Base-by-base conservation (phyloP, 2,113 vertebrate genomes). In the Bos indicus region DNA sequence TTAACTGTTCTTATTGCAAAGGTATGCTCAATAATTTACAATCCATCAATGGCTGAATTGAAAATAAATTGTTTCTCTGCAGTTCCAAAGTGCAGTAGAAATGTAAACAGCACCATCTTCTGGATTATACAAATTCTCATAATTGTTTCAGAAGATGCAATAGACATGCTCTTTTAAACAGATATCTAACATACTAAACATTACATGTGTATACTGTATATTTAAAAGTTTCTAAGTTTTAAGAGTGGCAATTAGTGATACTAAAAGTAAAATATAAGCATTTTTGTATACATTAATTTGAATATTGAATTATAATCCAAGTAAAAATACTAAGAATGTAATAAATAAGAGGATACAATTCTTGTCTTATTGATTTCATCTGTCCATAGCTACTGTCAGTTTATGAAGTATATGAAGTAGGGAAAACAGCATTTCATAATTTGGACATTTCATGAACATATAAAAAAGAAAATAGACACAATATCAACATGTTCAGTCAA, bases 41-140 rank as follows among this genome's bases (percentile, higher is more conserved):
- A 89, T 81, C 90, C 96, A 96, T 98, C 98, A 96, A 97, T 96
- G 48, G 43, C 89, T 97, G 95, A 98, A 98, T 81, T 90, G 33
- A 59, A 93, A 98, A 93, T 0, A 97, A 98, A 84, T 97, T 97
- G 7, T 94, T 98, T 98, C 95, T 95, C 90, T 46, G 88, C 30
- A 57, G 60, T 59, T 89, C 26, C 52, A 30, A 78, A 91, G 60
- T 71, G 92, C 33, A 52, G 74, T 98, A 94, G 36, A 97, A 98
- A 99, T 97, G 98, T 97, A 98, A 98, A 98, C 96, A 99, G 98
- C 99, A 98, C 99, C 99, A 99, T 98, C 99, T 99, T 98, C 98
- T 98, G 98, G 99, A 97, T 60, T 88, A 59, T 43, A 56, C 3
- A 78, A 67, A 62, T 7, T 33, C 88, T n/a, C 46, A 30, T 90